Evolutionary conservation across 1,140 invertebrate species (phyloP), one percentile per base, ranked within the genome.

Genomic region (Rhagoletis pomonella): DNA sequence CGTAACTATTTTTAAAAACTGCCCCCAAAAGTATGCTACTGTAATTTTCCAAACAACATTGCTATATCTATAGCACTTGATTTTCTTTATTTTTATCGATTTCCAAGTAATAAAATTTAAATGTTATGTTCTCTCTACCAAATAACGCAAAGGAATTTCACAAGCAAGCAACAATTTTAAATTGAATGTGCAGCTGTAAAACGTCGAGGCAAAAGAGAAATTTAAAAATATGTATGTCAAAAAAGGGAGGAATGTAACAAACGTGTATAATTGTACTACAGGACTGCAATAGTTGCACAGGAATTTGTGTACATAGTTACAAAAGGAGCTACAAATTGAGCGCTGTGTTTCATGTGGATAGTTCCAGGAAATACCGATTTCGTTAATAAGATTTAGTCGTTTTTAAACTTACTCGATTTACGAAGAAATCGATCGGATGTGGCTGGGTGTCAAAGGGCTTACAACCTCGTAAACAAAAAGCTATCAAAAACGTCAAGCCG

Each of bases 21-120:
- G 10, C 64, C 12, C 64, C 64, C 64, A 67, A 67, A 67, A 10
- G 7, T 67, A 67, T 67, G 10, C 12, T 39, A 67, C 29, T 64
- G 62, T 64, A 19, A 17, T 19, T 19, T 64, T 64, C 17, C 62
- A 64, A 64, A 64, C 62, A 64, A 19, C 62, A 64, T 2, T 39
- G 19, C 64, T 19, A 64, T 39, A 67, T 67, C 29, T 39, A 67
- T 67, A 42, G 64, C 19, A 29, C 39, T 67, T 19, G 3, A 67
- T 42, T 7, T 3, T 0, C 64, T 39, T 10, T 29, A 3, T 42
- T 39, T 29, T 29, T 39, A 67, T 39, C 64, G 64, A 3, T 67
- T 67, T 12, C 64, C 19, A 29, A 67, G 64, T 67, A 42, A 67
- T 67, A 67, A 67, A 67, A 67, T 67, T 67, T 67, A 39, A 67